Base-by-base conservation (phyloP, 2,113 vertebrate genomes). In the Hymenochirus boettgeri region DNA sequence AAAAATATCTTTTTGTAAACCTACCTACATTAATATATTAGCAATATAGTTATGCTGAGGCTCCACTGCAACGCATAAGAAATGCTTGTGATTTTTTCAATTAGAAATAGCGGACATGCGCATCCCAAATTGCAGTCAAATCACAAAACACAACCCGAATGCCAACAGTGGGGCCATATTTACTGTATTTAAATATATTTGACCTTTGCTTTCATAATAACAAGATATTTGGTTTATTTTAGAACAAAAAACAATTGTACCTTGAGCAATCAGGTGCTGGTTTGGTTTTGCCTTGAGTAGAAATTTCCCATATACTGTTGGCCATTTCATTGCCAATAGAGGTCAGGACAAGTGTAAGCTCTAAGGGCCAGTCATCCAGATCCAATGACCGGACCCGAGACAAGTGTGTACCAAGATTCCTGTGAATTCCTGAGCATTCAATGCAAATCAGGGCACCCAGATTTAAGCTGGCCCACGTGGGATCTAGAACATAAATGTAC, bases 391-490 rank as follows among this genome's bases (percentile, higher is more conserved):
- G 93, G 3, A 99, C 96, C 0, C 96, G 91, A 0, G 96, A 99
- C 72, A 99, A 79, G 80, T 98, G 96, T 1, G 94, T 96, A 33
- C 96, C 96, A 75, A 97, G 83, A 76, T 98, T 98, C 9, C 94
- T 86, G 75, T 98, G 96, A 78, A 97, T 97, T 25, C 95, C 95
- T 0, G 96, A 97, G 74, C 96, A 97, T 82, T 97, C 95, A 42
- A 97, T 97, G 77, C 96, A 98, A 83, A 99, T 97, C 73, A 99
- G 77, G 0, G 96, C 92, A 0, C 96, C 96, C 70, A 98, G 81
- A 77, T 99, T 99, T 61, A 98, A 82, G 35, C 94, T 97, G 74
- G 94, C 96, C 95, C 95, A 97, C 5, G 93, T 95, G 17, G 96
- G 96, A 75, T 92, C 96, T 97, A 75, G 0, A 29, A 17, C 47